phyloP scores from a whole-genome alignment of 2,888 invertebrate genomes.

The Neelides folsomi region DNA sequence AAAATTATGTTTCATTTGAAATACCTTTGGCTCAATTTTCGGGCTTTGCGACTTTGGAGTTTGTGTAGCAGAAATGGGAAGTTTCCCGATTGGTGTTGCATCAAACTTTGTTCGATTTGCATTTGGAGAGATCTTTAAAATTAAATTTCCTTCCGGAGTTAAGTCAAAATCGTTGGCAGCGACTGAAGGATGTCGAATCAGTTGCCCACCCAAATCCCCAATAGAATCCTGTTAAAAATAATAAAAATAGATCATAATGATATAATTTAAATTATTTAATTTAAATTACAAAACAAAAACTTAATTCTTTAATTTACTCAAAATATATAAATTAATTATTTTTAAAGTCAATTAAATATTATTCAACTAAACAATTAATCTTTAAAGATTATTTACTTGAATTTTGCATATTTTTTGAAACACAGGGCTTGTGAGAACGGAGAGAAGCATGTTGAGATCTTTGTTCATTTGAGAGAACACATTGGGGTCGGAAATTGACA shows the following conservation, averaged over 20 bases:
- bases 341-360: no score
- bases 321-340: no score
- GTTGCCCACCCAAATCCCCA: constrained; percentile 69
- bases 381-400: constrained; percentile 35
- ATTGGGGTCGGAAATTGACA: constrained; percentile 49
- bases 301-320: no score
- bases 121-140: constrained; percentile 49
- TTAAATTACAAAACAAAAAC: not conserved
- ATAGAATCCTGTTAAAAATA: constrained; percentile 61
- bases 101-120: constrained; percentile 30
- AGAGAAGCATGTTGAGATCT: constrained; percentile 68
- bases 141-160: constrained; percentile 61
- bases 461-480: constrained; percentile 59
- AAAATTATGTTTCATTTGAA: not conserved
- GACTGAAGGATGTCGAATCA: constrained; percentile 81
- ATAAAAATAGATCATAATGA: not conserved
- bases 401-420: constrained; percentile 78
- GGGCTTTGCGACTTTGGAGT: no score
- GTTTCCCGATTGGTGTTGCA: constrained; percentile 17
- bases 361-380: no score
- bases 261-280: not conserved
- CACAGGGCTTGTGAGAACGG: constrained; percentile 72
- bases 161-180: constrained; percentile 88
- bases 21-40: no score
- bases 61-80: constrained; percentile 4